Evolutionary conservation across 1,140 invertebrate genomes (phyloP).

Genomic region (Ptiloglossa arizonensis): DNA sequence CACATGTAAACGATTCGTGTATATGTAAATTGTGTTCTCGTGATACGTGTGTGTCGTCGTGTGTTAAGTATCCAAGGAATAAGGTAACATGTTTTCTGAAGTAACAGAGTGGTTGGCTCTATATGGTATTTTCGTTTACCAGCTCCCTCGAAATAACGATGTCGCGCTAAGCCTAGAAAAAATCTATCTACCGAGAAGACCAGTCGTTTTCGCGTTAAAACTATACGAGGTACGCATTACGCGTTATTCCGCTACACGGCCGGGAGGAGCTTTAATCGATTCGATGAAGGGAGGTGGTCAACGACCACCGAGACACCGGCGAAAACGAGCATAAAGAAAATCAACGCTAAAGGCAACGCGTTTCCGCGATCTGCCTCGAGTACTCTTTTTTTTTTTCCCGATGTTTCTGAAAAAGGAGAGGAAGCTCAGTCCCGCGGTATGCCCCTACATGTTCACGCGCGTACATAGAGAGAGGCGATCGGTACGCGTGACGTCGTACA

Average conservation of each 20-base stretch:
- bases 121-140: constrained; percentile 49
- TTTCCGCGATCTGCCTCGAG: constrained; percentile 63
- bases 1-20: constrained; percentile 23
- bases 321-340: constrained; percentile 68
- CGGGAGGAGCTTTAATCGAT: constrained; percentile 65
- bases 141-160: constrained; percentile 46
- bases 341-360: constrained; percentile 73
- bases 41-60: not conserved
- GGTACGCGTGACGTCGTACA: constrained; percentile 20
- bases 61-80: constrained; percentile 23
- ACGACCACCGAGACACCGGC: constrained; percentile 49
- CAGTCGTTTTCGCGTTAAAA: constrained; percentile 60
- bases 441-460: constrained; percentile 42
- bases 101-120: constrained; percentile 46
- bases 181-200: constrained; percentile 63
- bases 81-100: constrained; percentile 43
- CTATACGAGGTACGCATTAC: constrained; percentile 53
- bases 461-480: constrained; percentile 30
- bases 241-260: constrained; percentile 49
- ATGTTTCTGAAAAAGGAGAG: constrained; percentile 57
- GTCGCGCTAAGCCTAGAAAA: constrained; percentile 61
- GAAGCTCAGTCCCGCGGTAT: constrained; percentile 39
- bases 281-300: constrained; percentile 62
- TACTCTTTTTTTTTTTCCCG: constrained; percentile 58
- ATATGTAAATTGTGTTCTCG: not conserved